Percentiles rank a stretch among this genome's conserved stretches.
phyloP scores from a whole-genome alignment of 2,797 vertebrate species.

The Crocidura indochinensis region DNA sequence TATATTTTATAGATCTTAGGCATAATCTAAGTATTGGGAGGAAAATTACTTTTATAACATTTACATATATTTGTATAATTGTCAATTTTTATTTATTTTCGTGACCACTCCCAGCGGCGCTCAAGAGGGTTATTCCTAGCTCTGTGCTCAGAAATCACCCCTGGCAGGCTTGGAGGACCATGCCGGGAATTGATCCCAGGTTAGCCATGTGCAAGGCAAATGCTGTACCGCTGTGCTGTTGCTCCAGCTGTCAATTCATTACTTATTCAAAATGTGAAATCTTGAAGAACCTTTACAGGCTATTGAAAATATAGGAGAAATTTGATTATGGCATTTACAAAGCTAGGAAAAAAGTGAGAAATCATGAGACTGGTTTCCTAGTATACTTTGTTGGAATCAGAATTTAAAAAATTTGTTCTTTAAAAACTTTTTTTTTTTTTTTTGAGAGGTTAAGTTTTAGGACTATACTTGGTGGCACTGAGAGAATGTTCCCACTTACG shows the following conservation, averaged over 20 bases:
- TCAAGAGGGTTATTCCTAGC: no score
- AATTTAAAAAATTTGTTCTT: conserved; percentile 36
- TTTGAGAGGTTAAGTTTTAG: no score
- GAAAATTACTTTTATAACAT: background rate
- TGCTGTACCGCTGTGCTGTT: no score
- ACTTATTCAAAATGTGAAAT: no score
- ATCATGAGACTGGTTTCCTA: conserved; percentile 3
- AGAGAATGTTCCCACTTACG: no score
- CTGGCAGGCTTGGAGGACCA: no score
- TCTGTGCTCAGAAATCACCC: no score
- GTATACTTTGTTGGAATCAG: conserved; percentile 40
- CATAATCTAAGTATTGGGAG: background rate
- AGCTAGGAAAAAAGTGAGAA: background rate
- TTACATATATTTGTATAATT: conserved; percentile 1
- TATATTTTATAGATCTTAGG: conserved; percentile 31
- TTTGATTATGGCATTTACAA: conserved; percentile 24
- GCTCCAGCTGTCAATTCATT: no score
- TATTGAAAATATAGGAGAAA: conserved; percentile 36
- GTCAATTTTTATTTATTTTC: background rate
- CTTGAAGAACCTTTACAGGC: background rate
- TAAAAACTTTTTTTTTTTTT: background rate
- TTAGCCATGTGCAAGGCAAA: no score
- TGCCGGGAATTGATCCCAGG: no score
- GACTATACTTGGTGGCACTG: no score
- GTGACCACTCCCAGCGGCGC: no score